Conservation (phyloP, 2,113 vertebrate genomes). For the Nicator chloris region DNA sequence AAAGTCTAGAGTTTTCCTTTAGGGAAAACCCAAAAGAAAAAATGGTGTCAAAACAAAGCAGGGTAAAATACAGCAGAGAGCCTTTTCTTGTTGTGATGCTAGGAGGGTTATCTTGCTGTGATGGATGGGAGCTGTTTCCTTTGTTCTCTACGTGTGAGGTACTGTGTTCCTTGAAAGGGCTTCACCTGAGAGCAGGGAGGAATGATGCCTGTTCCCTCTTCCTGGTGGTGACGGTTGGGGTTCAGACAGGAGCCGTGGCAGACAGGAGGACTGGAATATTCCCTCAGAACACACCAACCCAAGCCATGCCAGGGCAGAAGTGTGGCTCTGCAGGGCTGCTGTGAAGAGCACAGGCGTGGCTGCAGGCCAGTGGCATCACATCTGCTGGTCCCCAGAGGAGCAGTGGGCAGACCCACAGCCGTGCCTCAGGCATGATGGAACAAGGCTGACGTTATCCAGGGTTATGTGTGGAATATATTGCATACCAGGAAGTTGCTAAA, state of each 20-base stretch:
- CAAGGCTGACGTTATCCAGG: neutral
- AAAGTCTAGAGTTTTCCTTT: neutral
- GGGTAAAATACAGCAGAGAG: neutral
- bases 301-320: accelerated
- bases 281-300: accelerated
- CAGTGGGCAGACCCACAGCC: neutral
- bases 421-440: neutral
- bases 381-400: neutral
- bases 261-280: neutral
- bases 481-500: neutral
- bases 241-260: accelerated
- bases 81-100: neutral
- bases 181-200: neutral
- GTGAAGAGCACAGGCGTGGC: accelerated
- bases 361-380: neutral
- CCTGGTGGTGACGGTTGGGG: neutral
- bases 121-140: neutral
- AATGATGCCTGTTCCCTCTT: neutral
- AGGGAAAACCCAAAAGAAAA: neutral
- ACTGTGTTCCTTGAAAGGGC: neutral
- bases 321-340: neutral
- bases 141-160: accelerated
- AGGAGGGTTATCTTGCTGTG: neutral
- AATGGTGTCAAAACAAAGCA: neutral
- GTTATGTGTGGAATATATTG: neutral